Base-by-base conservation (phyloP, 2,888 invertebrate species). In the Hemicrepidius hirtus region DNA sequence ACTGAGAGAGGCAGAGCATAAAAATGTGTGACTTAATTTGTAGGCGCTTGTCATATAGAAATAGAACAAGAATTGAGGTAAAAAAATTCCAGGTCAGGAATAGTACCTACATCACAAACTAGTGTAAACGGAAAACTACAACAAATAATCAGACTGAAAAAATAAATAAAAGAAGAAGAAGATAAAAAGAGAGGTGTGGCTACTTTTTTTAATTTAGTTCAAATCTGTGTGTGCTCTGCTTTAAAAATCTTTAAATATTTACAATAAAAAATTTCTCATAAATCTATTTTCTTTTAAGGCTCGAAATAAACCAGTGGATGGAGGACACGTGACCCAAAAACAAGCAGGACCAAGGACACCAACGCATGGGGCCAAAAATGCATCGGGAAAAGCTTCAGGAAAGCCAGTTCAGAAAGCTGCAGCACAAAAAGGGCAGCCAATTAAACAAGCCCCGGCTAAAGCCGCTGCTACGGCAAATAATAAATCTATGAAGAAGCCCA, bases 291-390 rank as follows among this genome's bases (percentile, higher is more conserved):
- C 76, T 83, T 87, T 84, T 0, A 87, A 95, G 94, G 94, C 94
- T 78, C 91, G 95, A 83, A 94, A 93, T 88, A 95, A 95, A 87
- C 93, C 94, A 65, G 93, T 93, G 0, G 94, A 95, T 82, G 94
- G 94, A 67, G 92, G 92, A 41, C 93, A 93, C 78, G 92, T 92
- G 73, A 91, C 91, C 78, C 93, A 93, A 85, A 94, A 93, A 84
- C 88, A 89, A 50, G 87, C 91, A 0, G 92, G 92, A n/a, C 92
- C 92, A 78, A 91, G 92, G 83, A 90, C 90, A 65, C 89, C 88
- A 7, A 88, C 89, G 10, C 88, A 89, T 0, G 89, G 89, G 12
- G 87, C 88, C 68, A 90, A 90, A 79, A 86, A 87, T 53, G 87
- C 90, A 6, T 70, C 71, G 20, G 88, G 90, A 10, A 93, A 89